phyloP scores from a whole-genome alignment of 2,113 vertebrate genomes.

The Nothoprocta pentlandii region DNA sequence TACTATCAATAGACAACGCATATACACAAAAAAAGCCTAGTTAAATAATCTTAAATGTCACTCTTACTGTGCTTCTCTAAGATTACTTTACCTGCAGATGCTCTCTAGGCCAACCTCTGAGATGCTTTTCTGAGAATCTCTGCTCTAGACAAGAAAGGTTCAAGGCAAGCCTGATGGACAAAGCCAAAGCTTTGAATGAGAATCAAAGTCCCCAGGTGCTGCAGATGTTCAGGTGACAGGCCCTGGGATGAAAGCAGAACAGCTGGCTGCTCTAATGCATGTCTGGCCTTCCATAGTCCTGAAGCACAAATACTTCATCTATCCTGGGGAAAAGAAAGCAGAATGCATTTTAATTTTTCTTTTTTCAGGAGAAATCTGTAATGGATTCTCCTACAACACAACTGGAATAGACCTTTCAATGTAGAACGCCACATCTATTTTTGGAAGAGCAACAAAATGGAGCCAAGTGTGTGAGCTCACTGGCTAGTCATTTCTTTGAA shows the following conservation, averaged over 20 bases:
- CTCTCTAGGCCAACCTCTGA: neutral
- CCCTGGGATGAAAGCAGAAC: neutral
- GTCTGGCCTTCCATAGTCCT: neutral
- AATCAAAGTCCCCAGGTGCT: neutral
- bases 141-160: neutral
- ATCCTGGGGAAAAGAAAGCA: neutral
- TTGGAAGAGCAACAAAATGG: neutral
- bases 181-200: neutral
- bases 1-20: neutral
- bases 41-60: neutral
- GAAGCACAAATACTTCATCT: neutral
- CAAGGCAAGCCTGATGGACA: neutral
- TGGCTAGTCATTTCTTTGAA: constrained; percentile 46
- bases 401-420: neutral
- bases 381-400: neutral
- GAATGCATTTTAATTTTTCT: too few relatives aligned
- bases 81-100: neutral
- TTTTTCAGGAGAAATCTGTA: neutral
- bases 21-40: neutral
- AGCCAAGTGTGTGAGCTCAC: constrained; percentile 41
- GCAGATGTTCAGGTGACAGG: neutral
- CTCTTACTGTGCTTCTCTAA: neutral
- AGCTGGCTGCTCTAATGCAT: neutral
- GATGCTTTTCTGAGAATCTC: neutral
- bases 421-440: neutral